phyloP scores from a whole-genome alignment of 2,888 invertebrate species.

The Drosophila hamatofila region DNA sequence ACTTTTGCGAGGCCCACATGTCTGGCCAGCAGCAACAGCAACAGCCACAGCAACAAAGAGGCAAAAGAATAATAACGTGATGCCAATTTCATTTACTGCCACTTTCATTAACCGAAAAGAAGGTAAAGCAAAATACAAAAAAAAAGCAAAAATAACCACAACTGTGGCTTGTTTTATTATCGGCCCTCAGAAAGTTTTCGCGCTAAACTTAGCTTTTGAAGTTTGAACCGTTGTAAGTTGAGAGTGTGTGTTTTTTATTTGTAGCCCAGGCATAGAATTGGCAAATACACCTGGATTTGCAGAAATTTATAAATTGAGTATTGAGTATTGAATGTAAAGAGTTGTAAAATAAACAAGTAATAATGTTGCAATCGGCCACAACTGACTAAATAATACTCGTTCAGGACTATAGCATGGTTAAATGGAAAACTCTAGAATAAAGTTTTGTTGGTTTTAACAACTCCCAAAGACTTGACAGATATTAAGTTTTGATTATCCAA shows the following conservation, averaged over 20 bases:
- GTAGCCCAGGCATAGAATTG: conserved; percentile 1
- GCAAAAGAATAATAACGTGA: conserved; percentile 65
- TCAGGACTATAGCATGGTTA: neutral
- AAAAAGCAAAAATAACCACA: conserved; percentile 3
- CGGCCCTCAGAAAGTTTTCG: conserved; percentile 41
- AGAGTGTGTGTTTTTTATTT: conserved; percentile 3
- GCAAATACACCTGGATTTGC: neutral
- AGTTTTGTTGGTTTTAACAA: too few species aligned
- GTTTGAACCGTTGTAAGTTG: conserved; percentile 30
- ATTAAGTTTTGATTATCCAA: too few species aligned
- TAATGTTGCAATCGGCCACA: neutral
- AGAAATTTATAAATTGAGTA: too few species aligned
- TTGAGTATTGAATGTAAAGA: neutral
- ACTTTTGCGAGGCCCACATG: conserved; percentile 69
- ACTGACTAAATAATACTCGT: neutral
- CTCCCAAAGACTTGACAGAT: too few species aligned
- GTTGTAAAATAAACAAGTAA: neutral
- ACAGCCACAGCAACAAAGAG: conserved; percentile 24
- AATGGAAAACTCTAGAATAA: neutral
- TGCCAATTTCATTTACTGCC: conserved; percentile 79
- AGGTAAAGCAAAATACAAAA: neutral
- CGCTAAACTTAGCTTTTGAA: conserved; percentile 17
- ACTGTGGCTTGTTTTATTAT: conserved; percentile 44
- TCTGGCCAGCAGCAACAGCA: conserved; percentile 28
- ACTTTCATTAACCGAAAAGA: conserved; percentile 69